Percentiles rank a stretch among this genome's conserved stretches.
Conservation (phyloP, 2,888 invertebrate genomes). For the Torymus auratus region DNA sequence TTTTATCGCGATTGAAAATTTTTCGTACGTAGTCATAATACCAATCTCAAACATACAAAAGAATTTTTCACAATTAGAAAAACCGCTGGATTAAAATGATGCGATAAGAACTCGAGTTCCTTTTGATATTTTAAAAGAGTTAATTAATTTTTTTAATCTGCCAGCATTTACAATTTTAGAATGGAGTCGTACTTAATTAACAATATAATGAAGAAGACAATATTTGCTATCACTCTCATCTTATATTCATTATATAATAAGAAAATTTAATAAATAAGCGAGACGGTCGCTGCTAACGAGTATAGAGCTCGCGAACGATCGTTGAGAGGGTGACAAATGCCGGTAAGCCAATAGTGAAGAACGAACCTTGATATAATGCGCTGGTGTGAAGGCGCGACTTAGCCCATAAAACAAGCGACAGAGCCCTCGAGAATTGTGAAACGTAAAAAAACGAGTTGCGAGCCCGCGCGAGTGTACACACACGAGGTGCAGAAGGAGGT, state of each 20-base stretch:
- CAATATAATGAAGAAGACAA: too few relatives aligned
- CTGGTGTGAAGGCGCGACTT: conserved; percentile 37
- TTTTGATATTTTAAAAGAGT: too few relatives aligned
- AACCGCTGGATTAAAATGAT: neutral
- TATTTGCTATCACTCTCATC: too few relatives aligned
- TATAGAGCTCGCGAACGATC: neutral
- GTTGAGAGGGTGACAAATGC: conserved; percentile 14
- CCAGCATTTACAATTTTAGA: too few relatives aligned
- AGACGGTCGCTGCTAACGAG: too few relatives aligned
- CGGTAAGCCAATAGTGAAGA: conserved; percentile 37
- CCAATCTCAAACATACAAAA: conserved; percentile 2
- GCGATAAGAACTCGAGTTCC: neutral
- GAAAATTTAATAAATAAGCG: too few relatives aligned
- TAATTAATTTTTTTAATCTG: too few relatives aligned
- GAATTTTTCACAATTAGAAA: conserved; percentile 23
- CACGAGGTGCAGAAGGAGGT: neutral
- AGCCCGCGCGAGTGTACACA: neutral
- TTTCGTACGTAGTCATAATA: conserved; percentile 3
- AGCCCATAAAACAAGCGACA: conserved; percentile 43
- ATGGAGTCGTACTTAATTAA: too few relatives aligned
- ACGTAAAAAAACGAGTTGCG: neutral
- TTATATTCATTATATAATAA: too few relatives aligned
- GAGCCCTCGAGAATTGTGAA: conserved; percentile 17
- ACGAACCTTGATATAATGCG: conserved; percentile 36
- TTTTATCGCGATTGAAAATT: conserved; percentile 41